Evolutionary conservation across 2,113 vertebrate species (phyloP).

Genomic region (Pagrus major): DNA sequence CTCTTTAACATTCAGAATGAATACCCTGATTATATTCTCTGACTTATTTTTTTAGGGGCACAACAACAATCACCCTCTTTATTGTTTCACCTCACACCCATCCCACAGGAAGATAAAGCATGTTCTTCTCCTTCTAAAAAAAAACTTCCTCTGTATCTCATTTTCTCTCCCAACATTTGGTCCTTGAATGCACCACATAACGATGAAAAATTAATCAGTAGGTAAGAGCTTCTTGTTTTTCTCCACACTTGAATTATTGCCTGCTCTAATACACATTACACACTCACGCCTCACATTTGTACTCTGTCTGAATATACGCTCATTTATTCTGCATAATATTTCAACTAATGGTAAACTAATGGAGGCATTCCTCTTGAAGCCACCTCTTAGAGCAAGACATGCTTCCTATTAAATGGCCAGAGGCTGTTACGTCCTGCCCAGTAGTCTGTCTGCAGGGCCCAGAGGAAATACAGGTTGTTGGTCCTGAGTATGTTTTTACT

Average conservation of each 20-base stretch:
- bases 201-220: slow-evolving; percentile 43
- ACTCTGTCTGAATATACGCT: slow-evolving; percentile 11
- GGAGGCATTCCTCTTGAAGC: slow-evolving; percentile 22
- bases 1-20: neutral
- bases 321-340: slow-evolving; percentile 34
- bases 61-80: slow-evolving; percentile 2
- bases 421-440: too few species aligned
- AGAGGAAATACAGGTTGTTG: too few species aligned
- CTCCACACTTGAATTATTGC: slow-evolving; percentile 27
- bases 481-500: too few species aligned
- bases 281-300: slow-evolving; percentile 9
- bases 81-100: neutral
- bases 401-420: neutral
- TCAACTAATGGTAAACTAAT: slow-evolving; percentile 50
- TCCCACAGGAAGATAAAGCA: neutral
- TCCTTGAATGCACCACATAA: slow-evolving; percentile 34
- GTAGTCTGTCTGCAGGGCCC: too few species aligned
- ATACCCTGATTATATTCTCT: neutral
- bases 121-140: neutral
- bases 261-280: slow-evolving; percentile 23
- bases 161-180: slow-evolving; percentile 4
- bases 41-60: neutral
- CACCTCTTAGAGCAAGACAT: neutral
- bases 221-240: slow-evolving; percentile 38
- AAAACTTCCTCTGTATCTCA: neutral